Base-by-base conservation (phyloP, 2,888 invertebrate species). In the Anorthoa munda region DNA sequence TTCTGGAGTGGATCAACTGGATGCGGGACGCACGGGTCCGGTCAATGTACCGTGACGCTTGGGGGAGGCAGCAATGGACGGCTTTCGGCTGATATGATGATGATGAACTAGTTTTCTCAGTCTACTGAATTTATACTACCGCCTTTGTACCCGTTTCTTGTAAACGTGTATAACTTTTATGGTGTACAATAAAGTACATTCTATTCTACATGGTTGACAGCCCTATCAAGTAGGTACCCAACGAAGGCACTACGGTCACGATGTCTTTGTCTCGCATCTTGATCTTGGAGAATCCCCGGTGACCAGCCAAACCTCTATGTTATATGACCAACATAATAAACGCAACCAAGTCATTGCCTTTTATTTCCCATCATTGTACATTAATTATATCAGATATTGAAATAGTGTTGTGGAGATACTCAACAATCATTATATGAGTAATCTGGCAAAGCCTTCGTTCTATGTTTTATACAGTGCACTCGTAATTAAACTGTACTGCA, bases 221-320 rank as follows among this genome's bases (percentile, higher is more conserved):
- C 83, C 85, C 82, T 83, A 76, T 21, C 56, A 53, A 72, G 59
- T 46, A 74, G 23, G 39, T 69, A 55, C 53, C 46, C 56, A 74
- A 65, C 66, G 15, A 66, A 63, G 59, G 60, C 53, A 73, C 21
- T 71, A 50, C 45, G 63, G 66, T 13, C 71, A 61, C 18, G 55
- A 73, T 31, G 74, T 64, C 78, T 82, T 87, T 85, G 87, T 84
- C 82, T 85, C 70, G 83, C 82, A 83, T 81, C 73, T 60, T 80
- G 75, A 87, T 85, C 79, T 26, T 66, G 86, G 84, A 86, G 89
- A 90, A 77, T 87, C 88, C 90, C 90, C 89, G 75, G 61, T 76
- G 75, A 85, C 85, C 72, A 77, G 84, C 84, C 83, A 78, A 88
- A 83, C 88, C 79, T 83, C 82, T 85, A 59, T 50, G 51, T 81